phyloP scores from a whole-genome alignment of 2,113 vertebrate species.

The Pygoscelis adeliae region DNA sequence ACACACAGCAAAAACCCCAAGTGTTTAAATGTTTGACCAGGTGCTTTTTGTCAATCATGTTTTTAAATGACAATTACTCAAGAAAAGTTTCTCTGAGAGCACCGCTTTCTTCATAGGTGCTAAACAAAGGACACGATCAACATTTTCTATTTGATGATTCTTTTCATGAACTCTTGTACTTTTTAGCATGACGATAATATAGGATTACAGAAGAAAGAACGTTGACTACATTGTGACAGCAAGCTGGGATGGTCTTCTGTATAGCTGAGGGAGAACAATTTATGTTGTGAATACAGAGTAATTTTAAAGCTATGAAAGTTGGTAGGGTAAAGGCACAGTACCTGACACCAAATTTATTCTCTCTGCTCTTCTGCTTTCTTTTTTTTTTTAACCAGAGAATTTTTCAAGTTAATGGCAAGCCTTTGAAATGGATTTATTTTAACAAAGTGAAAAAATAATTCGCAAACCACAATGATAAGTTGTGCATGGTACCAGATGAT shows the following conservation, averaged over 20 bases:
- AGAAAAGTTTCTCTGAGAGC: neutral
- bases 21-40: neutral
- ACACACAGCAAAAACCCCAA: neutral
- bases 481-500: neutral
- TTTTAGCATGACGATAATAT: neutral
- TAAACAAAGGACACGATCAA: neutral
- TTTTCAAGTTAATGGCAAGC: neutral
- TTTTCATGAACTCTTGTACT: neutral
- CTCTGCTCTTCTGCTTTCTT: neutral
- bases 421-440: neutral
- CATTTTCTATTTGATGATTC: neutral
- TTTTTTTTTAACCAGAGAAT: neutral
- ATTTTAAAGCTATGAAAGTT: neutral
- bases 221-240: neutral
- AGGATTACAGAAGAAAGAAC: neutral
- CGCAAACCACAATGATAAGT: neutral
- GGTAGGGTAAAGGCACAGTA: neutral
- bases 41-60: neutral
- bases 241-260: neutral
- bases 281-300: neutral
- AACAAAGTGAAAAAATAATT: neutral
- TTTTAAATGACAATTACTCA: neutral
- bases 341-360: neutral
- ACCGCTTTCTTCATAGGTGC: neutral
- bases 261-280: neutral